Evolutionary conservation across 2,797 vertebrate genomes (phyloP).

Genomic region (Netta rufina): DNA sequence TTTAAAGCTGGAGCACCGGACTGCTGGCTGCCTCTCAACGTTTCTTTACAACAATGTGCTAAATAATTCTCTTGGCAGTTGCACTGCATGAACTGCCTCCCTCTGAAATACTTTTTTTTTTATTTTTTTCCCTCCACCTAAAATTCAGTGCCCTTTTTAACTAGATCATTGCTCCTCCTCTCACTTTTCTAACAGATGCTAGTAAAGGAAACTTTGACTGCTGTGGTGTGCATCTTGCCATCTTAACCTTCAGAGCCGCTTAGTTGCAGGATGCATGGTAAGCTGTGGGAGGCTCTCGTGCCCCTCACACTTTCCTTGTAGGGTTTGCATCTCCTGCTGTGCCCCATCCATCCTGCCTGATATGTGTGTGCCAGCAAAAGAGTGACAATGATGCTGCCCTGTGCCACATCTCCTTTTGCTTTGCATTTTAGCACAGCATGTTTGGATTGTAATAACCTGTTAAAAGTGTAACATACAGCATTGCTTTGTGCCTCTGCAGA

Average conservation of each 20-base stretch:
- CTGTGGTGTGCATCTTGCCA: rapidly evolving
- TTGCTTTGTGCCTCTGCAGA: background rate
- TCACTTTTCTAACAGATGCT: background rate
- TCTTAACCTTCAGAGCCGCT: background rate
- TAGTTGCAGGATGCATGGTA: background rate
- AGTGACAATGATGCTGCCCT: background rate
- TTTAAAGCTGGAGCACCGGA: background rate
- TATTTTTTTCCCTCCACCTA: background rate
- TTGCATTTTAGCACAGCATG: background rate
- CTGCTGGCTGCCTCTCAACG: background rate
- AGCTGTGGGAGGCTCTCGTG: background rate
- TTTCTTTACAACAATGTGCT: background rate
- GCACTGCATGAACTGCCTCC: background rate
- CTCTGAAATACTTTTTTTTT: background rate
- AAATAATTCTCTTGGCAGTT: background rate
- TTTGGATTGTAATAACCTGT: background rate
- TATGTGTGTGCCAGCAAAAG: background rate
- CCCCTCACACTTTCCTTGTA: background rate
- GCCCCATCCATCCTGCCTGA: background rate
- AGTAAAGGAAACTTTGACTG: background rate
- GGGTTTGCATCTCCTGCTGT: background rate
- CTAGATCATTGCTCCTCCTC: background rate
- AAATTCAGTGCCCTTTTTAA: background rate
- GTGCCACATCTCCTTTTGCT: background rate
- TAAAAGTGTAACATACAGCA: too few relatives aligned